Evolutionary conservation across 1,140 invertebrate species (phyloP), one percentile per base, ranked within the genome.

Genomic region (Sycophaga agraensis): DNA sequence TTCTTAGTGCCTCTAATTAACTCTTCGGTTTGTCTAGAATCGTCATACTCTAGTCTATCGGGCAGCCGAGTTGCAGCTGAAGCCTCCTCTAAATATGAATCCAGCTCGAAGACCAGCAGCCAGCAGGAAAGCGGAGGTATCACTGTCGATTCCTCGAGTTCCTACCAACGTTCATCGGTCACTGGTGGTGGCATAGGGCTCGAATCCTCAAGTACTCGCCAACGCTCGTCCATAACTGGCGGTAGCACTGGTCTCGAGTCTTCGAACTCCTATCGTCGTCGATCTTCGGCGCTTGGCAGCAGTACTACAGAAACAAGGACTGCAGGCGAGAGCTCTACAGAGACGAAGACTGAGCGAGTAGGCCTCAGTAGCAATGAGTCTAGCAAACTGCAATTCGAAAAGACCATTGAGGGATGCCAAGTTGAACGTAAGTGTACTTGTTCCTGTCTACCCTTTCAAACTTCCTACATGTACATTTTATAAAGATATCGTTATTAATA

Each of bases 321-420:
- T 73, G 68, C 60, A 75, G 69, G 55, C 74, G 37, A 48, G 19
- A 19, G 21, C 12, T 4, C 28, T 4, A 24, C 39, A 43, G 70
- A 72, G 22, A 65, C 59, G 28, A 72, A 37, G 45, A 64, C 68
- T n/a, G 66, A 68, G 0, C 72, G 60, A 58, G 45, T 77, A 14
- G 68, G 71, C 16, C 72, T 74, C 49, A 75, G 57, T 73, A 76
- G 66, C 64, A 81, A 74, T 19, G 73, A 79, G 35, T 80, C 82
- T 64, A 85, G 85, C 45, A 87, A 83, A 70, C 90, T 90, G 0
- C 77, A 84, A 21, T 90, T 92, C 69, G 78, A 83, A 11, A 88
- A 89, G 73, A 89, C 89, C 11, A 83, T 92, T 50, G 85, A 88
- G 76, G 90, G 90, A 66, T 84, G 85, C 56, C 89, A 83, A 70